Evolutionary conservation across 2,113 vertebrate species (phyloP).

Genomic region (Eclectus roratus): DNA sequence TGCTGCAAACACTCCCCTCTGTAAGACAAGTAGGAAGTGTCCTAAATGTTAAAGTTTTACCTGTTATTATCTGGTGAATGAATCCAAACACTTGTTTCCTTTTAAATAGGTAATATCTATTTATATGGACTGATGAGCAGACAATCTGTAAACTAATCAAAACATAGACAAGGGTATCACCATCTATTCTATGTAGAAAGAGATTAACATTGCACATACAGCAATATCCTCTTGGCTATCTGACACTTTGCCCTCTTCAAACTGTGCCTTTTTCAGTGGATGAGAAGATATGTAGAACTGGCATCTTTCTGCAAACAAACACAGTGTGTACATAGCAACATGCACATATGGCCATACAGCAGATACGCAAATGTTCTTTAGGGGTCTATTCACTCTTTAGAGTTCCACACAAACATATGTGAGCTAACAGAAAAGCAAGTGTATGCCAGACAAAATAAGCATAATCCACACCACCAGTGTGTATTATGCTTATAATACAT

Average conservation of each 20-base stretch:
- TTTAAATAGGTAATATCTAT: background rate
- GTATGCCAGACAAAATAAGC: background rate
- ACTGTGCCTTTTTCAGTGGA: background rate
- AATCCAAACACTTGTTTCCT: background rate
- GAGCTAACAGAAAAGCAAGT: background rate
- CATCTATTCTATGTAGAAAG: background rate
- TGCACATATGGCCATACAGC: background rate
- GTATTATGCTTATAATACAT: no score
- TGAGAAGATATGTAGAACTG: background rate
- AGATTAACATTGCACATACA: background rate
- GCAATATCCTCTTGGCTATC: background rate
- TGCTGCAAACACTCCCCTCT: background rate
- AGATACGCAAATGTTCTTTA: background rate
- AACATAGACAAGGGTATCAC: background rate
- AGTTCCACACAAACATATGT: background rate
- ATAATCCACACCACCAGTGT: background rate
- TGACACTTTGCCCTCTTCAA: background rate
- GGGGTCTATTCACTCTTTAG: background rate
- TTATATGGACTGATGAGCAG: background rate
- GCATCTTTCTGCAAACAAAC: background rate
- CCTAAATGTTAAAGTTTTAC: background rate
- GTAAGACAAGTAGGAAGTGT: background rate
- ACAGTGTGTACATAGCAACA: background rate
- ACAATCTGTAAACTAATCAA: background rate
- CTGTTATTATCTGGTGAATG: background rate